Evolutionary conservation across 1,140 invertebrate species (phyloP), one percentile per base, ranked within the genome.

Genomic region (Drosophila rufa): DNA sequence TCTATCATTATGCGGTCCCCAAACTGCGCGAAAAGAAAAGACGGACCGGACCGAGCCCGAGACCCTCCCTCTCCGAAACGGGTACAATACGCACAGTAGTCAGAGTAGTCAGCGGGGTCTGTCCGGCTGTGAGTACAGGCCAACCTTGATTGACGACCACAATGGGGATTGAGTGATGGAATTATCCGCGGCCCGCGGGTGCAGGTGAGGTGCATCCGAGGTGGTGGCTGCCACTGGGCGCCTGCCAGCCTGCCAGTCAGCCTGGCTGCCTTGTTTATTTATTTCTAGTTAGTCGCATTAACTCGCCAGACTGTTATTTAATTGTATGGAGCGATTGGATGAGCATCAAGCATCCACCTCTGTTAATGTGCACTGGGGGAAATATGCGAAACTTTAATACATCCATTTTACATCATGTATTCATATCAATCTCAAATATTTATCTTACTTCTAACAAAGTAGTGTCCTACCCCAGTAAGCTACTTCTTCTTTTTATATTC

Each of bases 231-330:
- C 70, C 67, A 73, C 69, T 51, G 50, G 55, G 42, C 42, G 38
- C 33, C 75, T 64, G n/a, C 22, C 51, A 46, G 53, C 5, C 42
- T 60, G 48, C 42, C 48, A 36, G 50, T 30, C 19, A 59, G 48
- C 30, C 51, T 33, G 61, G 50, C 71, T 75, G 78, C 77, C 80
- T 89, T 87, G 84, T 87, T 87, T 87, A 87, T 87, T 87, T 87
- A 87, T 87, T 87, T 84, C 84, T 87, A 87, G 84, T 87, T 87
- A 89, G 84, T 70, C 74, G 84, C 84, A 78, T 83, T 89, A 84
- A 64, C 85, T 84, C 25, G 69, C 53, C 33, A 59, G 71, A 77
- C 82, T 82, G 64, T 75, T 89, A 84, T 82, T 84, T 87, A 87
- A 87, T 87, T 87, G 84, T 84, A 84, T 75, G 66, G 83, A 38